Conservation (phyloP, 2,888 invertebrate genomes). For the Acanthosoma haemorrhoidale region DNA sequence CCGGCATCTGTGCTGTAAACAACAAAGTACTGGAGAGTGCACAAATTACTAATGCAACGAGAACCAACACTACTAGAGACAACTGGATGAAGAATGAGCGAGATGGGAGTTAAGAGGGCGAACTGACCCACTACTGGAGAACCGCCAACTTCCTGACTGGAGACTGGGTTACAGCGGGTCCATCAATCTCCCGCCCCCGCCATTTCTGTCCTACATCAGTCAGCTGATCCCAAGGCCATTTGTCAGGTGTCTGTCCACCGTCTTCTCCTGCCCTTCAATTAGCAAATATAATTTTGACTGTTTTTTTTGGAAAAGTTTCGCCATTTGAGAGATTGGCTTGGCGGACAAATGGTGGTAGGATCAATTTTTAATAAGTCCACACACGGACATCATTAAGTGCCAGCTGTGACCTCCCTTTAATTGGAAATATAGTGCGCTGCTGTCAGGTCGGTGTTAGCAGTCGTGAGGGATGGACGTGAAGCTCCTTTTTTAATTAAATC, state of each 20-base stretch:
- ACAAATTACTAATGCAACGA: too few relatives aligned
- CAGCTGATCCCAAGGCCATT: conserved; percentile 12
- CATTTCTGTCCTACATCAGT: conserved; percentile 9
- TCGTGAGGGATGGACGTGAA: not conserved
- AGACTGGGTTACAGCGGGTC: not conserved
- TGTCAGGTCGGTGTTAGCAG: not conserved
- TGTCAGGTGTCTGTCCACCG: conserved; percentile 1
- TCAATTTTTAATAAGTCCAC: conserved; percentile 8
- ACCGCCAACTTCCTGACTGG: conserved; percentile 11
- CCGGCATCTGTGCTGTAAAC: too few relatives aligned
- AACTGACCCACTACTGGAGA: conserved; percentile 2
- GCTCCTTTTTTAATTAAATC: conserved; percentile 2
- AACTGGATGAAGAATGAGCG: not conserved
- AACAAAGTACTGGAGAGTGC: too few relatives aligned
- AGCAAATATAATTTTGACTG: conserved; percentile 2
- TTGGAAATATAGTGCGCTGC: conserved; percentile 5
- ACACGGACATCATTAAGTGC: conserved; percentile 3
- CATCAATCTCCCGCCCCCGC: conserved; percentile 14
- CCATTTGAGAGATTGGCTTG: not conserved
- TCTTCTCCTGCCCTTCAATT: conserved; percentile 7
- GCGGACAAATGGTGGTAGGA: not conserved
- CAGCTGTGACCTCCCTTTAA: conserved; percentile 12
- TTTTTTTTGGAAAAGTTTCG: not conserved
- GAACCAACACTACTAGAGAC: too few relatives aligned
- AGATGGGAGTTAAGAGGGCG: conserved; percentile 6